Evolutionary conservation across 2,113 vertebrate species (phyloP), one percentile per base, ranked within the genome.

Genomic region (Paraplagusia blochii): DNA sequence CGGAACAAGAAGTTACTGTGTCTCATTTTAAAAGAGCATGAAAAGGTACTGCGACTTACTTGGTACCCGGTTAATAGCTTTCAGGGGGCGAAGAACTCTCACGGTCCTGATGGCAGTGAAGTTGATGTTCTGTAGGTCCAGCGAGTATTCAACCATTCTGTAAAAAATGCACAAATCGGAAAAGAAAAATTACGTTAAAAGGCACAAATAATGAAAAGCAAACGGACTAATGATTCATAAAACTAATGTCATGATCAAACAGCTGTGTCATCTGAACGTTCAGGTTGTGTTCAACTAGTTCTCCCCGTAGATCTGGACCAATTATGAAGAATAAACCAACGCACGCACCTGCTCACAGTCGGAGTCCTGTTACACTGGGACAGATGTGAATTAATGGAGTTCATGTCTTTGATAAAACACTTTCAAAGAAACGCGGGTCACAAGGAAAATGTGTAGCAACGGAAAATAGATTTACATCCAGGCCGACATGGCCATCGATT

Each of bases 61-160:
- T 63, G 96, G 96, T 62, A 99, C 96, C 29, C 96, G 91, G 88
- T 98, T 98, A 85, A 99, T 99, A 63, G 96, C 96, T 92, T 97
- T 98, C 73, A 99, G 92, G 8, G 96, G 96, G 34, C 96, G 90
- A 80, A 99, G 92, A 36, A 98, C 96, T 0, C 96, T 89, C 68
- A 98, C 96, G 0, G 96, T 99, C 48, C 96, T 93, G 83, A 98
- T 99, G 74, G 96, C 95, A 0, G 96, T 97, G 74, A 99, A 89
- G 82, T 97, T 99, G 82, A 99, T 85, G 64, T 98, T 98, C 83
- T 99, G 95, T 44, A 98, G 91, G 74, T 99, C 96, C 91, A 98
- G 84, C 0, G 96, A 98, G 71, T 99, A 99, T 65, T 99, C 96
- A 5, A 99, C 90, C 90, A 99, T 97, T 85, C 96, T 99, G 88